Percentiles rank a stretch among this genome's conserved stretches.
Conservation (phyloP, 2,113 vertebrate genomes). For the Spea multiplicata region DNA sequence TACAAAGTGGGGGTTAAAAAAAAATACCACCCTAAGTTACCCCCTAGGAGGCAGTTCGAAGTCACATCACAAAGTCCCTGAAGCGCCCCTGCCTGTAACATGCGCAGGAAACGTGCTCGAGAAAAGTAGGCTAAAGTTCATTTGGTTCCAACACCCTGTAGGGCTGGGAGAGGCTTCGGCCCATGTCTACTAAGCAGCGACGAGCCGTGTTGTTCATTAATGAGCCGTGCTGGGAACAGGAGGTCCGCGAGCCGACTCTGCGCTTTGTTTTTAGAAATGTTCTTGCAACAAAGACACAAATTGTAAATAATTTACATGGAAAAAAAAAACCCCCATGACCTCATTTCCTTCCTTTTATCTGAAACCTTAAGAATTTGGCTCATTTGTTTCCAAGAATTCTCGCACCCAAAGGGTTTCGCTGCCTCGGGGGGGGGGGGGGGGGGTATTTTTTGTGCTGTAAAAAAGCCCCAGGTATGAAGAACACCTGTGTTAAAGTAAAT, state of each 20-base stretch:
- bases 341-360: too few species aligned
- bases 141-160: neutral
- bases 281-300: neutral
- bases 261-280: constrained; percentile 4
- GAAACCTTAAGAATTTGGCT: too few species aligned
- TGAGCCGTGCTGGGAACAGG: neutral
- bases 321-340: too few species aligned
- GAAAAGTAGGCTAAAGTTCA: constrained; percentile 35
- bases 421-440: too few species aligned
- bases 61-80: neutral
- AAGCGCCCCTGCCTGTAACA: neutral
- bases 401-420: too few species aligned
- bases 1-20: neutral
- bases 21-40: neutral
- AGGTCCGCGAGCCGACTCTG: neutral
- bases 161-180: neutral
- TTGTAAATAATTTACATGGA: too few species aligned
- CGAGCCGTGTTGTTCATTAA: constrained; percentile 4
- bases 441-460: too few species aligned
- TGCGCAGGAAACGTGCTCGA: neutral
- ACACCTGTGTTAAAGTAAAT: too few species aligned
- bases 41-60: neutral
- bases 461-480: too few species aligned
- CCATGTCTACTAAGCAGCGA: neutral
- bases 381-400: too few species aligned